A percentile compares a stretch with the other conserved stretches of the same genome.
Evolutionary conservation across 1,140 invertebrate species (phyloP).

Genomic region (Diorhabda sublineata): DNA sequence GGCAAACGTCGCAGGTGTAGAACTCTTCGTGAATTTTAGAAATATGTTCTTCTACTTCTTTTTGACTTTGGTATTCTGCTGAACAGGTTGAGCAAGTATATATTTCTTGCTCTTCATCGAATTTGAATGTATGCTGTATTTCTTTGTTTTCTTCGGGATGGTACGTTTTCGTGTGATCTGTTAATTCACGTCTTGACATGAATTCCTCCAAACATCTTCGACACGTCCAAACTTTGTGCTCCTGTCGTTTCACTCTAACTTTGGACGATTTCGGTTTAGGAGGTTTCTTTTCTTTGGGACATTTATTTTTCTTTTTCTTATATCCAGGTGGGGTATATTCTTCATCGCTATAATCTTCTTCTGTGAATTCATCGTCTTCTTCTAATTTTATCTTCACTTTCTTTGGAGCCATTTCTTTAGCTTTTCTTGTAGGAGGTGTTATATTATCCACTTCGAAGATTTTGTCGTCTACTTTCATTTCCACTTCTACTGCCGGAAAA

Average conservation of each 20-base stretch:
- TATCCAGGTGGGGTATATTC: conserved; percentile 16
- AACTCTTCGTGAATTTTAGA: conserved; percentile 41
- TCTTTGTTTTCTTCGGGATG: conserved; percentile 13
- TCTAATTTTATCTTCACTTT: conserved; percentile 21
- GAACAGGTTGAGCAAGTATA: conserved; percentile 36
- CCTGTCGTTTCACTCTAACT: conserved; percentile 21
- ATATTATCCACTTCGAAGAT: conserved; percentile 7
- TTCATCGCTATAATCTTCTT: conserved; percentile 16
- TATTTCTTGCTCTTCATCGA: conserved; percentile 30
- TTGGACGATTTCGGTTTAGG: neutral
- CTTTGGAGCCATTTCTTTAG: neutral
- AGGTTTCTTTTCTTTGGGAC: conserved; percentile 11
- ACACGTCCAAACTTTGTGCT: conserved; percentile 33
- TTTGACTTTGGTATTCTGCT: conserved; percentile 25
- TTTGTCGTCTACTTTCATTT: conserved; percentile 25
- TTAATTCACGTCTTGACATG: conserved; percentile 26
- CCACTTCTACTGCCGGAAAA: conserved; percentile 22
- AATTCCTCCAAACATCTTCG: conserved; percentile 32
- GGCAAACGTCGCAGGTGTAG: conserved; percentile 32
- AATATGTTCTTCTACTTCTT: conserved; percentile 35
- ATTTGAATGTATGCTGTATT: conserved; percentile 26
- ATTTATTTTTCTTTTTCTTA: conserved; percentile 19
- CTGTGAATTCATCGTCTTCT: neutral
- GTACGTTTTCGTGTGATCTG: conserved; percentile 31
- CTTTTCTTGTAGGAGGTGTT: neutral